phyloP scores from a whole-genome alignment of 2,113 vertebrate species.

The Lamprologus ornatipinnis region DNA sequence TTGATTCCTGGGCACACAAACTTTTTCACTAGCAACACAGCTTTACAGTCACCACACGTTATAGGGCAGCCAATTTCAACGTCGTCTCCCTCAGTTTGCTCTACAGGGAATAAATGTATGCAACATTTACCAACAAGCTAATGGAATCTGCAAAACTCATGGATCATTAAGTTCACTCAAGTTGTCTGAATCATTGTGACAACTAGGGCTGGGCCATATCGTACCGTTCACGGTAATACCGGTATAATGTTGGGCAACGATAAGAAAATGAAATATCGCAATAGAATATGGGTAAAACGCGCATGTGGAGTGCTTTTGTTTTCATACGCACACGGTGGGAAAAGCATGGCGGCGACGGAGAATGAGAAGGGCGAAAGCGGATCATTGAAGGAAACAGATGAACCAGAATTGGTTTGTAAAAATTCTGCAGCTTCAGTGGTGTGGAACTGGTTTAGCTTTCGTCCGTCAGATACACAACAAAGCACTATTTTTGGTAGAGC shows the following conservation, averaged over 20 bases:
- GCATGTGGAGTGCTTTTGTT: rapidly evolving
- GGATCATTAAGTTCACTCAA: not conserved
- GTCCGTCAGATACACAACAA: too few species aligned
- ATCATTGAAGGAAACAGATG: too few species aligned
- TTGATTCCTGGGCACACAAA: conserved; percentile 98
- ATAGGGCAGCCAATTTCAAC: conserved; percentile 91
- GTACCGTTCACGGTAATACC: not conserved
- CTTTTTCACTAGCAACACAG: conserved; percentile 91
- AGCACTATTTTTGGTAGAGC: too few species aligned
- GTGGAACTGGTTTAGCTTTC: too few species aligned
- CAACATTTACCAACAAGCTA: not conserved
- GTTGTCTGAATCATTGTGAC: not conserved
- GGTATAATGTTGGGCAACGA: not conserved
- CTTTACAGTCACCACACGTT: conserved; percentile 94
- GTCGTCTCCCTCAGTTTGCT: conserved; percentile 81
- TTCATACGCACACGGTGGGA: rapidly evolving
- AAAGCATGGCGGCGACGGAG: not conserved
- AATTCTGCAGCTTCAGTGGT: too few species aligned
- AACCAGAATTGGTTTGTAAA: too few species aligned
- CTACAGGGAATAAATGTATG: conserved; percentile 43
- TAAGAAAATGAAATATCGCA: rapidly evolving
- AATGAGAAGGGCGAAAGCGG: too few species aligned
- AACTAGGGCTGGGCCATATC: not conserved
- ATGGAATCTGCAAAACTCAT: not conserved
- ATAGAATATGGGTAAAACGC: not conserved